These are phyloP conservation scores for Rostratula benghalensis DNA, from an alignment of 2,113 vertebrate species.

Conservation along the genomic window DNA sequence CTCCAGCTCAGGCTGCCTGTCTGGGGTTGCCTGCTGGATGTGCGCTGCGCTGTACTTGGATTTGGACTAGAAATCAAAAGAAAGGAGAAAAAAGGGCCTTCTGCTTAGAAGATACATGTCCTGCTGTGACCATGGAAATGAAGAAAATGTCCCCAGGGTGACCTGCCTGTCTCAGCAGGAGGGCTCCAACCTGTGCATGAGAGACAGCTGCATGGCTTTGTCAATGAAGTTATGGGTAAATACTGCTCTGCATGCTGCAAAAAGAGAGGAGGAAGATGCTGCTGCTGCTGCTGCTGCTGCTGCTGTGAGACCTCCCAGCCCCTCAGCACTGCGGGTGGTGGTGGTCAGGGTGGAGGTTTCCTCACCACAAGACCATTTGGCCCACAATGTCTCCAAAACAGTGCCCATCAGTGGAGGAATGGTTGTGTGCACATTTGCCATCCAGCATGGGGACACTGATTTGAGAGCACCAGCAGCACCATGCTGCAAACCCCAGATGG, in stretches of 20 bases:
- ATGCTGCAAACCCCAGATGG: neutral
- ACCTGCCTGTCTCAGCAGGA: neutral
- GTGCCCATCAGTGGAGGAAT: fast-evolving
- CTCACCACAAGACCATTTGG: neutral
- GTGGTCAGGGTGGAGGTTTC: neutral
- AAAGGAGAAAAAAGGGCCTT: neutral
- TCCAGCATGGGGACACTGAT: neutral
- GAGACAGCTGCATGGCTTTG: neutral
- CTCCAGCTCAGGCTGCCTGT: neutral
- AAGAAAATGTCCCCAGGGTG: neutral
- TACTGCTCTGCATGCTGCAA: fast-evolving
- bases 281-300: neutral
- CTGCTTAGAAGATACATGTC: neutral
- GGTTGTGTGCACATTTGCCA: neutral
- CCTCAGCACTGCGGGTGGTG: neutral
- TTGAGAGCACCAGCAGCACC: neutral
- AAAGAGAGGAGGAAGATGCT: neutral
- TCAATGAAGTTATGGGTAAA: neutral
- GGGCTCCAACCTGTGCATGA: neutral
- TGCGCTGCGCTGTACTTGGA: neutral
- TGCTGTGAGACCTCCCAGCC: neutral
- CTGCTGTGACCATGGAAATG: neutral
- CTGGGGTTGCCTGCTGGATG: neutral
- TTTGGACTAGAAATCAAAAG: neutral
- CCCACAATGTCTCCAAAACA: neutral